Evolutionary conservation across 2,113 vertebrate species (phyloP).

Genomic region (Phalacrocorax brasilianus): DNA sequence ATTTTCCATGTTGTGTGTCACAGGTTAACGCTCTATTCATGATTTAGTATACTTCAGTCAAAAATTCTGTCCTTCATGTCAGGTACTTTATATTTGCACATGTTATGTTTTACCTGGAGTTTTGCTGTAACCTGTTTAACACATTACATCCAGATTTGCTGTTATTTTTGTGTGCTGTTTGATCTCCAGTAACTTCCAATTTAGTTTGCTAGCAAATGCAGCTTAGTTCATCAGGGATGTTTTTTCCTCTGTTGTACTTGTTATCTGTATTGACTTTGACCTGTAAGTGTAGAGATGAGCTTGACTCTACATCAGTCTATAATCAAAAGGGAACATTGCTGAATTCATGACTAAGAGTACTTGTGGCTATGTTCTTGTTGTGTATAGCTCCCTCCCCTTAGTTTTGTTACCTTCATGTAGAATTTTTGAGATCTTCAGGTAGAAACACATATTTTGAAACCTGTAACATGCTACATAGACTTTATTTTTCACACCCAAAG

Average conservation of each 20-base stretch:
- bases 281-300: not conserved
- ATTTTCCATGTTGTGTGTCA: not conserved
- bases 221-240: not conserved
- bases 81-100: not conserved
- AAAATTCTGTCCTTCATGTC: not conserved
- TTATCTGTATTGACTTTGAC: not conserved
- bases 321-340: not conserved
- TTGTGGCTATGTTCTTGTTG: not conserved
- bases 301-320: not conserved
- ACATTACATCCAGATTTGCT: not conserved
- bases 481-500: not conserved
- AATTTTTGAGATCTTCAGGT: not conserved
- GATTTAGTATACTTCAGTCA: not conserved
- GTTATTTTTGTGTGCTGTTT: not conserved
- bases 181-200: not conserved
- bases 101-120: fast-evolving
- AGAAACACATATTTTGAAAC: not conserved
- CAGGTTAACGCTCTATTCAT: not conserved
- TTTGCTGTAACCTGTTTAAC: not conserved
- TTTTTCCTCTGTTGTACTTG: not conserved
- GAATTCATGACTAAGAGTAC: not conserved
- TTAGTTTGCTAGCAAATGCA: not conserved
- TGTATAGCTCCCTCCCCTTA: not conserved
- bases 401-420: not conserved
- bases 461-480: not conserved